Base-by-base conservation (phyloP, 2,113 vertebrate genomes). In the Delphinus delphis region DNA sequence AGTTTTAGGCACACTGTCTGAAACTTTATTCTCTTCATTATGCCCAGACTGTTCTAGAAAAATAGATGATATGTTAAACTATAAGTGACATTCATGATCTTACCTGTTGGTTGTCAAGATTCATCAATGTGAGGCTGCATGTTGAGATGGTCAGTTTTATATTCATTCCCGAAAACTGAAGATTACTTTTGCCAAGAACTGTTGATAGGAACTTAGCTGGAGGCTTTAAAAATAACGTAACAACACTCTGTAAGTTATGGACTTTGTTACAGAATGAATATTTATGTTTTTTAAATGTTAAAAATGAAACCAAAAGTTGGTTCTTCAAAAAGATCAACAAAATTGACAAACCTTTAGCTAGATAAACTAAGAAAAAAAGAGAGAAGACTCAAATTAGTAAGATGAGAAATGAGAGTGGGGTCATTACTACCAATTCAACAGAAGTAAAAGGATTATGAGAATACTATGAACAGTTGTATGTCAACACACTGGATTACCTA, bases 141-240 rank as follows among this genome's bases (percentile, higher is more conserved):
- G 99, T 99, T 83, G 99, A 99, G 97, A 99, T 98, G 67, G 98
- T 99, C 97, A 99, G 98, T 98, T 99, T 99, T 98, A 99, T 98
- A 93, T 99, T 99, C 95, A 99, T 96, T 36, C 99, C 99, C 71
- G 99, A 99, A 98, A 99, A 99, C 98, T 99, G 99, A 93, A 99
- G 99, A 98, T 99, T 99, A 97, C 99, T 99, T 98, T 99, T 99
- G 95, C 99, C 99, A 98, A 99, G 99, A 94, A 99, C 98, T 55
- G 99, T 98, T 97, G 99, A 99, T 87, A 99, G 98, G 73, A 98
- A 99, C 96, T 99, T 99, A 90, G 98, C 98, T 38, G 99, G 98
- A 97, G 99, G 98, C 99, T 99, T 98, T 94, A 96, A 98, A 98
- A 62, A 98, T 79, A 98, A 96, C 86, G 97, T 97, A 93, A 95